phyloP scores from a whole-genome alignment of 2,113 vertebrate genomes.

The Galbula dea region DNA sequence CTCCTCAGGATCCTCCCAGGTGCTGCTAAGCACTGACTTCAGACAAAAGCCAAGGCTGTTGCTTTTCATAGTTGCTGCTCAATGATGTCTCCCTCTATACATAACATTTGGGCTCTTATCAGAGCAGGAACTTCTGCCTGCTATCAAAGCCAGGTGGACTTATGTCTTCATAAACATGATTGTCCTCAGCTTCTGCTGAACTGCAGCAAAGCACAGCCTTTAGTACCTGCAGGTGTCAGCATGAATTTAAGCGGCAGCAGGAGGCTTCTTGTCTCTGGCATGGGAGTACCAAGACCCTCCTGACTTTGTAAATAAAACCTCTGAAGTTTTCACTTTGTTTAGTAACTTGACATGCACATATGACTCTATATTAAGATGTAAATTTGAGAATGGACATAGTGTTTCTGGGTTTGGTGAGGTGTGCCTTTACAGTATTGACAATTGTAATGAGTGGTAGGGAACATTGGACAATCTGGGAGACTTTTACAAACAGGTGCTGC shows the following conservation, averaged over 20 bases:
- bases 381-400: not conserved
- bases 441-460: not conserved
- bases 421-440: not conserved
- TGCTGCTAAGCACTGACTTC: not conserved
- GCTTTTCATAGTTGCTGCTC: not conserved
- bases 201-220: not conserved
- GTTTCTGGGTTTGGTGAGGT: not conserved
- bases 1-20: not conserved
- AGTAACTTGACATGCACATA: not conserved
- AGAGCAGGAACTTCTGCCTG: not conserved
- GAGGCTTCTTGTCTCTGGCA: not conserved
- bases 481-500: not conserved
- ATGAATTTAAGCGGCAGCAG: rapidly evolving
- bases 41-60: not conserved
- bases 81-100: rapidly evolving
- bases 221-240: not conserved
- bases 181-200: not conserved
- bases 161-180: not conserved
- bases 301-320: not conserved
- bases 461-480: not conserved
- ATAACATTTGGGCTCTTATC: not conserved
- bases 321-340: not conserved
- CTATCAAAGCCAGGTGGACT: not conserved
- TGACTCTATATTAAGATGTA: not conserved
- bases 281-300: not conserved